Conservation (phyloP, 2,888 invertebrate species). For the Eumacrocentrus americanus region DNA sequence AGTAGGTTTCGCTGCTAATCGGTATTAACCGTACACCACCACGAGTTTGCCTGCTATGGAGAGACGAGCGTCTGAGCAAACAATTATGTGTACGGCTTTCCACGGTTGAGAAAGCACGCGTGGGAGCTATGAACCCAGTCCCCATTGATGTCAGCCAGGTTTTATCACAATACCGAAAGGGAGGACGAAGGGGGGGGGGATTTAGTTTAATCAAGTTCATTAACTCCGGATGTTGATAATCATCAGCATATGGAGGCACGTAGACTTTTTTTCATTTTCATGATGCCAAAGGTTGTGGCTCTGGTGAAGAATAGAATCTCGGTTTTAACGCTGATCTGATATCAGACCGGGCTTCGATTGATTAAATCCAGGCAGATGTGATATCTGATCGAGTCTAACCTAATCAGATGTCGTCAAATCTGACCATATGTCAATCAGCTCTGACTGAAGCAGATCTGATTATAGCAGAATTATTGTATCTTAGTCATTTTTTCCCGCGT, state of each 20-base stretch:
- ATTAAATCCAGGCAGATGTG: no score
- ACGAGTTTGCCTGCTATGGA: background rate
- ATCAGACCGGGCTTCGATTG: no score
- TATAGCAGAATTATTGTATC: no score
- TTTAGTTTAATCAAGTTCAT: no score
- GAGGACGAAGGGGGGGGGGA: no score
- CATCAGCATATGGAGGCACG: background rate
- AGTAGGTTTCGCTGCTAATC: conserved; percentile 48
- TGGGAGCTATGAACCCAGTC: background rate
- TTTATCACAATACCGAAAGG: no score
- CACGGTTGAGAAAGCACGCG: background rate
- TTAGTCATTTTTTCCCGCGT: no score
- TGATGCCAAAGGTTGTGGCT: background rate
- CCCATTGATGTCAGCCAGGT: background rate
- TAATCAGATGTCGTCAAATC: no score
- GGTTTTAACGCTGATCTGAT: no score
- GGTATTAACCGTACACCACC: conserved; percentile 37
- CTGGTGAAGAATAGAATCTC: background rate
- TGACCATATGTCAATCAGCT: no score
- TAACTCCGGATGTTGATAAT: background rate
- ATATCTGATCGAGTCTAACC: no score
- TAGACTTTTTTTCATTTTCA: background rate
- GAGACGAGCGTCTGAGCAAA: conserved; percentile 26
- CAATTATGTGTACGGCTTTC: conserved; percentile 28
- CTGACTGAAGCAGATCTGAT: no score